phyloP scores from a whole-genome alignment of 2,797 vertebrate species.

The Holocentrus rufus region DNA sequence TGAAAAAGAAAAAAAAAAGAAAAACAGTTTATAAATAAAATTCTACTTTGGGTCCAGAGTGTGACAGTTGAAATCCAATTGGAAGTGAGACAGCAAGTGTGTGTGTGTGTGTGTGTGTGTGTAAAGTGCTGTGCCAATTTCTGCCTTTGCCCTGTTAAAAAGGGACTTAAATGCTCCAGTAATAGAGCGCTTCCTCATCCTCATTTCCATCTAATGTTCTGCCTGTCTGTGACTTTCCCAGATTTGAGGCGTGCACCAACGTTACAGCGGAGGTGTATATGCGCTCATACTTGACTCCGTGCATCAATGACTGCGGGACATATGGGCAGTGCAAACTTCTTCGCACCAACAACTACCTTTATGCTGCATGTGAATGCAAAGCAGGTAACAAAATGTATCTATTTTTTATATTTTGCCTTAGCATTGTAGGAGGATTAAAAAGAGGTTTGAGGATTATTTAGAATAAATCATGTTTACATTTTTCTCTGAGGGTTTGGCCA shows the following conservation, averaged over 20 bases:
- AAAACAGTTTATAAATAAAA: not conserved
- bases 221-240: conserved; percentile 62
- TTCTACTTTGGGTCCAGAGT: not conserved
- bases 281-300: conserved; percentile 94
- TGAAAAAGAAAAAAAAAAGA: not conserved
- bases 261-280: conserved; percentile 93
- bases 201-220: conserved; percentile 4
- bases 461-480: no score
- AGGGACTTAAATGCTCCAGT: not conserved
- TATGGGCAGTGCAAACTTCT: conserved; percentile 98
- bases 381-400: conserved; percentile 82
- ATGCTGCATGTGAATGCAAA: conserved; percentile 98
- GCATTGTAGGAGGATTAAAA: no score
- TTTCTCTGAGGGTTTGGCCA: no score
- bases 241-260: conserved; percentile 88
- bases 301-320: conserved; percentile 95
- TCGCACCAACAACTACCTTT: conserved; percentile 97
- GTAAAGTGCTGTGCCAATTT: not conserved
- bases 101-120: no score
- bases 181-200: not conserved
- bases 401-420: not conserved
- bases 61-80: conserved; percentile 1
- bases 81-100: conserved; percentile 6
- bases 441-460: no score
- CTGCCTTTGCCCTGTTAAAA: not conserved